phyloP scores from a whole-genome alignment of 2,888 invertebrate genomes.

The Smittia aterrima region DNA sequence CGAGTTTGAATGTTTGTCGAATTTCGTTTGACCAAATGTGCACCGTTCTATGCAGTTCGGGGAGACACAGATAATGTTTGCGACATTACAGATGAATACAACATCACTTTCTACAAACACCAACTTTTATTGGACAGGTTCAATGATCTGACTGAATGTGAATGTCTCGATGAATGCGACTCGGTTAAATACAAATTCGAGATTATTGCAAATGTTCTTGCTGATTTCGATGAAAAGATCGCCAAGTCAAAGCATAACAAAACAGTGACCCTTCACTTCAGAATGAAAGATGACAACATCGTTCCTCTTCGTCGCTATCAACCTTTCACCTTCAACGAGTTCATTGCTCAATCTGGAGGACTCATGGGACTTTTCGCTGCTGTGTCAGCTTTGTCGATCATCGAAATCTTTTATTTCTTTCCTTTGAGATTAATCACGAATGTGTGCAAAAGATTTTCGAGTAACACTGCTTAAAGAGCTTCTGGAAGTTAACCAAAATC shows the following conservation, averaged over 20 bases:
- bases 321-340: neutral
- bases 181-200: neutral
- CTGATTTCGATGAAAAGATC: too few relatives aligned
- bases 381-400: neutral
- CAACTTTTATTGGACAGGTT: neutral
- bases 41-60: neutral
- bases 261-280: neutral
- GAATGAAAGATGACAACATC: neutral
- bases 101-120: neutral
- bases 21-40: neutral
- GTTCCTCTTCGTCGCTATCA: neutral
- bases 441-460: too few relatives aligned
- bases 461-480: too few relatives aligned
- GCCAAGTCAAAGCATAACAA: too few relatives aligned
- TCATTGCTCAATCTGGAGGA: neutral
- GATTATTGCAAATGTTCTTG: neutral
- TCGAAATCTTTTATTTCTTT: neutral
- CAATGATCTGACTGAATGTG: neutral
- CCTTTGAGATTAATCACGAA: neutral
- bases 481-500: too few relatives aligned
- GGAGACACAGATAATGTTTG: neutral
- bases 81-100: neutral
- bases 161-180: neutral
- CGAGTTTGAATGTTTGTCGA: slow-evolving; percentile 46
- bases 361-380: slow-evolving; percentile 10